Conservation (phyloP, 92 coral and sea anemone genomes). For the Epizoanthus stellaris region DNA sequence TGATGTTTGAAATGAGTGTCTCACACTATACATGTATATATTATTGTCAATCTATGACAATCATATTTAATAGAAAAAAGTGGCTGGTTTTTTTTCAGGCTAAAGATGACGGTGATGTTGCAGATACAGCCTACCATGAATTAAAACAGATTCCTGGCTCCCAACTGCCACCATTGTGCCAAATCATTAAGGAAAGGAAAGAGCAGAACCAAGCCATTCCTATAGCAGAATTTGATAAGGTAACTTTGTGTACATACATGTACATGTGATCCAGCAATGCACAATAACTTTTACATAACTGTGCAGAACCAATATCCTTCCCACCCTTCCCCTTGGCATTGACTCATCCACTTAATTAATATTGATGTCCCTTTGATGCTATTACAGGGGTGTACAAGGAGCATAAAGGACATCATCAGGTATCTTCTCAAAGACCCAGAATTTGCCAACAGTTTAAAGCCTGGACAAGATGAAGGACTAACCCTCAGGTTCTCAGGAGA, state of each 20-base stretch:
- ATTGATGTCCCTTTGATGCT: background rate
- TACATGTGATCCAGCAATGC: too few species aligned
- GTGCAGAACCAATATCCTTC: too few species aligned
- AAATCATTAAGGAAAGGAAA: background rate
- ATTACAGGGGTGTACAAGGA: background rate
- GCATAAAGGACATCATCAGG: background rate
- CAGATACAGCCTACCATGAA: background rate
- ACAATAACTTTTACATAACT: too few species aligned
- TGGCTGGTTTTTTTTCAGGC: background rate
- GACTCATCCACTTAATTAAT: background rate
- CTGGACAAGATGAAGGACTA: background rate
- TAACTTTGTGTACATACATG: too few species aligned
- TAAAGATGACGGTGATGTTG: background rate
- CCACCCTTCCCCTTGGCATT: too few species aligned
- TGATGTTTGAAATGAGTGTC: too few species aligned
- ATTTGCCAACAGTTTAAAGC: background rate
- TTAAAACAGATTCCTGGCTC: background rate
- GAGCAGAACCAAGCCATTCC: background rate
- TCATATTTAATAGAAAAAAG: background rate
- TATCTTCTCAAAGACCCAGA: background rate
- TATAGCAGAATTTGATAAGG: background rate
- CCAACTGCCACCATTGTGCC: background rate
- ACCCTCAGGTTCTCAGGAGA: background rate
- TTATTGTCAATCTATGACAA: background rate
- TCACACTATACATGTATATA: too few species aligned